Evolutionary conservation across 2,888 invertebrate genomes (phyloP).

Genomic region (Rambutsinella grinnellia): DNA sequence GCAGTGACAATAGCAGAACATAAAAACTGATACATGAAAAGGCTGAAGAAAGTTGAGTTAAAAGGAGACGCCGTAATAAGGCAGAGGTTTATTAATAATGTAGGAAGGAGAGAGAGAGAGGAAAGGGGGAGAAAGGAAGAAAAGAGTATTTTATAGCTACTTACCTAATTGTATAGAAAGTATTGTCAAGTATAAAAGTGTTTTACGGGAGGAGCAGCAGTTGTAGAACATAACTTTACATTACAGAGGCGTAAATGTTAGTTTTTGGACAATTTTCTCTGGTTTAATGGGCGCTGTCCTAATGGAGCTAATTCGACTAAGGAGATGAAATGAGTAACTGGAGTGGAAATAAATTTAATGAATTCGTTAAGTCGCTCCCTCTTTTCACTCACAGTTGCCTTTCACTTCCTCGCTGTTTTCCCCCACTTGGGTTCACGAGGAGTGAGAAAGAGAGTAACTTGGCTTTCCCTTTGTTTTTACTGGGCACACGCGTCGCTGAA

Average conservation of each 20-base stretch:
- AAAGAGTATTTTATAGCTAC: background rate
- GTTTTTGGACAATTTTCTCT: slow-evolving; percentile 60
- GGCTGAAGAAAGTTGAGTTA: background rate
- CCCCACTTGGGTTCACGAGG: slow-evolving; percentile 24
- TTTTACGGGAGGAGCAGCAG: background rate
- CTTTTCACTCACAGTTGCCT: slow-evolving; percentile 43
- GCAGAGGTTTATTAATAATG: background rate
- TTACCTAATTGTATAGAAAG: background rate
- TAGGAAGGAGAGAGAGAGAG: background rate
- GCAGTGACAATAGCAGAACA: background rate
- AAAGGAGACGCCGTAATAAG: background rate
- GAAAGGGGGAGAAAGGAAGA: background rate
- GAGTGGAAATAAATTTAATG: slow-evolving; percentile 60
- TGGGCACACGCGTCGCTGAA: slow-evolving; percentile 53
- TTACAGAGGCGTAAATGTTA: slow-evolving; percentile 53
- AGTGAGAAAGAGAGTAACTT: slow-evolving; percentile 16
- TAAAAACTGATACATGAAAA: background rate
- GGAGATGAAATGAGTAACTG: slow-evolving; percentile 60
- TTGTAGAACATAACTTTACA: slow-evolving; percentile 17
- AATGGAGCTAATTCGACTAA: slow-evolving; percentile 60
- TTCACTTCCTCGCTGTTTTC: background rate
- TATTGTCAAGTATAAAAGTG: background rate
- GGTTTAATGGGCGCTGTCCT: slow-evolving; percentile 58
- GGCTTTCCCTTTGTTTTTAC: slow-evolving; percentile 54
- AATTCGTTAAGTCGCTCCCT: slow-evolving; percentile 57